Conservation (phyloP, 2,888 invertebrate species). For the Hedya salicella region DNA sequence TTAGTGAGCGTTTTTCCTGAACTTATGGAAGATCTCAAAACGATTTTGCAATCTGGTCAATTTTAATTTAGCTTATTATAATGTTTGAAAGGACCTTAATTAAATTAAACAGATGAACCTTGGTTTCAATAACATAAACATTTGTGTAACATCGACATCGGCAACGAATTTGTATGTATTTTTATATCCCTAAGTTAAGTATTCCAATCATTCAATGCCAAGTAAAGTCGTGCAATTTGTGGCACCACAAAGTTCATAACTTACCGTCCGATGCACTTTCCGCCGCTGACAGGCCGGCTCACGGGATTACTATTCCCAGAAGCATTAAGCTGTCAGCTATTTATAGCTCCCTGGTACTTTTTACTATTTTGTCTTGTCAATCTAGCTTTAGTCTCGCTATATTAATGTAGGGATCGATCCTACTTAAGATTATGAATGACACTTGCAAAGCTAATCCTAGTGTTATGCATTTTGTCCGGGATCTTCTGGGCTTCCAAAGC, state of each 20-base stretch:
- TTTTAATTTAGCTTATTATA: conserved; percentile 14
- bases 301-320: conserved; percentile 38
- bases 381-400: conserved; percentile 32
- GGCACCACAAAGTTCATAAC: conserved; percentile 26
- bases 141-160: neutral
- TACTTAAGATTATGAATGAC: conserved; percentile 21
- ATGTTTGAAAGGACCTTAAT: conserved; percentile 13
- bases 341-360: conserved; percentile 33
- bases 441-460: conserved; percentile 19
- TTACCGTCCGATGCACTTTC: conserved; percentile 31
- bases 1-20: neutral
- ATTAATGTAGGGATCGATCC: conserved; percentile 26
- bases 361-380: conserved; percentile 33
- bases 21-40: conserved; percentile 8
- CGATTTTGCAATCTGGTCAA: conserved; percentile 19
- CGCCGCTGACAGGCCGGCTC: conserved; percentile 36
- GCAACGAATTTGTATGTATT: neutral
- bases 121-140: conserved; percentile 21
- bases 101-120: conserved; percentile 19
- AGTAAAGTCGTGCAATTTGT: conserved; percentile 18
- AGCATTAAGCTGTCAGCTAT: conserved; percentile 36
- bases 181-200: conserved; percentile 1
- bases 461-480: conserved; percentile 16
- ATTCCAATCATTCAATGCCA: conserved; percentile 23
- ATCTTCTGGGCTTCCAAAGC: neutral